Percentiles rank a stretch among this genome's conserved stretches.
Evolutionary conservation across 2,888 invertebrate species (phyloP).

Genomic region (Steinernema carpocapsae): DNA sequence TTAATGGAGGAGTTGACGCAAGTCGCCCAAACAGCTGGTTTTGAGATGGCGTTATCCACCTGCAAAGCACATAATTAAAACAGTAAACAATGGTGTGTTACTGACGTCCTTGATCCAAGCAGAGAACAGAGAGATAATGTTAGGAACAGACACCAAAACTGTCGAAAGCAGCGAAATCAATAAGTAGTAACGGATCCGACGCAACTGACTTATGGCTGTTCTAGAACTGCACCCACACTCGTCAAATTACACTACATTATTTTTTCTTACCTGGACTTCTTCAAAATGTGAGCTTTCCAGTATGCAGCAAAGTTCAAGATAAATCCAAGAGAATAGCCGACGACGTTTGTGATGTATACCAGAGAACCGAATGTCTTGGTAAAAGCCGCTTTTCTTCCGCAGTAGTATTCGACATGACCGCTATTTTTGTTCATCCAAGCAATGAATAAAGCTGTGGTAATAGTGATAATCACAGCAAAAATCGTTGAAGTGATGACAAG

Average conservation of each 20-base stretch:
- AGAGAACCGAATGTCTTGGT: slow-evolving; percentile 53
- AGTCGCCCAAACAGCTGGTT: slow-evolving; percentile 53
- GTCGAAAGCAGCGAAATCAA: slow-evolving; percentile 52
- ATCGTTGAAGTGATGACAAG: slow-evolving; percentile 45
- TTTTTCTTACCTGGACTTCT: slow-evolving; percentile 49
- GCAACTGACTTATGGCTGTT: slow-evolving; percentile 52
- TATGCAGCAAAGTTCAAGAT: slow-evolving; percentile 52
- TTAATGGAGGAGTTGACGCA: slow-evolving; percentile 56
- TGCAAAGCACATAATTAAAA: slow-evolving; percentile 36
- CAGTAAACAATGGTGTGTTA: neutral
- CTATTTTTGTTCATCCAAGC: slow-evolving; percentile 44
- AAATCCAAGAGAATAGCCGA: slow-evolving; percentile 52
- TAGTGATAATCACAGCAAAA: slow-evolving; percentile 46
- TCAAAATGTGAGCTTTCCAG: slow-evolving; percentile 47
- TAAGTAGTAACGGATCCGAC: slow-evolving; percentile 53
- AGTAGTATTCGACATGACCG: slow-evolving; percentile 45
- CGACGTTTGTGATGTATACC: slow-evolving; percentile 54
- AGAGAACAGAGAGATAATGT: slow-evolving; percentile 52
- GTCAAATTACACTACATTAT: neutral
- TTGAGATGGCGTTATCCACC: slow-evolving; percentile 50
- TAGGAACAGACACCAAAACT: slow-evolving; percentile 53
- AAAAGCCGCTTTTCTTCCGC: slow-evolving; percentile 57
- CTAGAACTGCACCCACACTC: slow-evolving; percentile 39
- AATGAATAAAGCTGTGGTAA: slow-evolving; percentile 47
- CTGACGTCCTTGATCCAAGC: slow-evolving; percentile 47